Conservation (phyloP, 2,113 vertebrate species). For the Sphaerodactylus townsendi region DNA sequence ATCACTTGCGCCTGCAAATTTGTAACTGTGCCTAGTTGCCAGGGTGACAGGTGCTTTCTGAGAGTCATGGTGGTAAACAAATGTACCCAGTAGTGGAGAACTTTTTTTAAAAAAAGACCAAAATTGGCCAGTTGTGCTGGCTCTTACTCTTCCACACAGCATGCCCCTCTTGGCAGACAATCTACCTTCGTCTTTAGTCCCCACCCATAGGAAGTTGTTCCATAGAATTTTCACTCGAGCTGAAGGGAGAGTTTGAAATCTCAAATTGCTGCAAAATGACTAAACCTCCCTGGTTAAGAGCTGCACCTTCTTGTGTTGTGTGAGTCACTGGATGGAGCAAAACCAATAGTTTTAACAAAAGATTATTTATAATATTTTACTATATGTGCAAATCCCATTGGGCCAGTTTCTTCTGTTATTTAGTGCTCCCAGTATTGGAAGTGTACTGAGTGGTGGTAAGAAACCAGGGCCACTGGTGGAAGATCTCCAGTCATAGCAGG, state of each 20-base stretch:
- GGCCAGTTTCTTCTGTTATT: not conserved
- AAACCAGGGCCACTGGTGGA: too few relatives aligned
- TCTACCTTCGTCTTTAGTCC: rapidly evolving
- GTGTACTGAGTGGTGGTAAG: too few relatives aligned
- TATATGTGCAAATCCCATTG: not conserved
- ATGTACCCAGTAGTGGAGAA: constrained; percentile 27
- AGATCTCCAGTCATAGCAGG: too few relatives aligned
- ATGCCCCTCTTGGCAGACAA: not conserved
- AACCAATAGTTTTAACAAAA: not conserved
- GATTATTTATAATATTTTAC: not conserved
- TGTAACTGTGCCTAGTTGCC: constrained; percentile 49
- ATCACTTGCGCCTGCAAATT: not conserved
- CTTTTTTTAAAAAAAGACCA: not conserved
- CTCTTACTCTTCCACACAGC: not conserved
- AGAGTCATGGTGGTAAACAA: constrained; percentile 33
- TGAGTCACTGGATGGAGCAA: not conserved
- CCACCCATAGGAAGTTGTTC: not conserved
- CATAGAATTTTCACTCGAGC: rapidly evolving
- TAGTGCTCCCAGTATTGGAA: not conserved
- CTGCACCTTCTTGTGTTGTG: not conserved
- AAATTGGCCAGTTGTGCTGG: not conserved
- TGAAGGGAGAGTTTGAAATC: rapidly evolving
- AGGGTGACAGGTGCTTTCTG: constrained; percentile 17
- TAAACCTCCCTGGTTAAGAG: not conserved
- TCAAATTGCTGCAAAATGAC: not conserved